phyloP scores from a whole-genome alignment of 2,113 vertebrate genomes.

The Microcebus tavaratra region DNA sequence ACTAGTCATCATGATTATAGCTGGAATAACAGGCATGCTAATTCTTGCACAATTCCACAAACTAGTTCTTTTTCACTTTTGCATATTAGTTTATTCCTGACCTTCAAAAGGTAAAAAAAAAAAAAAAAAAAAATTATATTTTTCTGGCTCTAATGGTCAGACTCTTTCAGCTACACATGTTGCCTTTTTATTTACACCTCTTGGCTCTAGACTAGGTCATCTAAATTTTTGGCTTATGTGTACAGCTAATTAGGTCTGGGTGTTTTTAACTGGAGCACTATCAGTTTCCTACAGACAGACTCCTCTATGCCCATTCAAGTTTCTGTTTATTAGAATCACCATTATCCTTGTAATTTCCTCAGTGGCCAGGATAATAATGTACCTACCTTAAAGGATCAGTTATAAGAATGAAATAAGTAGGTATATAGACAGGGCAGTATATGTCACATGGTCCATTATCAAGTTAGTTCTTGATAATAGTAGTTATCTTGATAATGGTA shows the following conservation, averaged over 20 bases:
- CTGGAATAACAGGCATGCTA: not conserved
- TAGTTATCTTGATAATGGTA: not conserved
- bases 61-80: not conserved
- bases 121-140: not conserved
- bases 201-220: not conserved
- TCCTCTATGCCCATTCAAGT: not conserved
- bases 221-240: not conserved
- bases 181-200: not conserved
- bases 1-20: not conserved
- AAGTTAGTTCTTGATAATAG: not conserved
- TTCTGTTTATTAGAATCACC: slow-evolving; percentile 25
- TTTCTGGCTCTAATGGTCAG: not conserved
- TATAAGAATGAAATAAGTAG: not conserved
- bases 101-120: not conserved
- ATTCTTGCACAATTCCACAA: not conserved
- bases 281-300: not conserved
- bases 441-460: not conserved
- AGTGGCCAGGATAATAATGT: not conserved
- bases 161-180: not conserved
- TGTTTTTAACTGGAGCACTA: not conserved
- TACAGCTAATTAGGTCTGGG: not conserved
- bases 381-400: not conserved
- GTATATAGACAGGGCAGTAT: not conserved
- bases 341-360: not conserved
- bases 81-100: not conserved